phyloP scores from a whole-genome alignment of 1,140 invertebrate genomes.

The Vanessa atalanta region DNA sequence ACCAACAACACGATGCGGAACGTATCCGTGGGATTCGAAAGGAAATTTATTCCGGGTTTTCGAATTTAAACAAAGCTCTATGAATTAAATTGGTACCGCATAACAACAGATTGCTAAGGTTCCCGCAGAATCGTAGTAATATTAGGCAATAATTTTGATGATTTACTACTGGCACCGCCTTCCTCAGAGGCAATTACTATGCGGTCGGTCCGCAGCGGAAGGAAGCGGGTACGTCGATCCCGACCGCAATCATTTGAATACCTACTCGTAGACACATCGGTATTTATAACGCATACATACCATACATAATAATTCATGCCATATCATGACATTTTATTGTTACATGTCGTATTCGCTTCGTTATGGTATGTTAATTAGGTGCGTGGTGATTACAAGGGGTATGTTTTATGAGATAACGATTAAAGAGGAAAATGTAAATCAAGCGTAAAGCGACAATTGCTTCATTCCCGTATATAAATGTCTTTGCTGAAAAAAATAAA shows the following conservation, averaged over 20 bases:
- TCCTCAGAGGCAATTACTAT: constrained; percentile 71
- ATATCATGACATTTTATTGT: constrained; percentile 65
- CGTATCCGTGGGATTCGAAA: constrained; percentile 43
- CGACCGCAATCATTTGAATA: constrained; percentile 75
- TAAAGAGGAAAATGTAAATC: constrained; percentile 33
- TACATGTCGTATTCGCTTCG: constrained; percentile 57
- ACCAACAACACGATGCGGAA: constrained; percentile 38
- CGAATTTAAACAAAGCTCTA: constrained; percentile 66
- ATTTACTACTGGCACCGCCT: constrained; percentile 66
- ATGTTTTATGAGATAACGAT: constrained; percentile 40
- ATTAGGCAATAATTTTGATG: constrained; percentile 77
- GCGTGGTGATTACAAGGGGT: constrained; percentile 34
- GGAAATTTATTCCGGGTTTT: constrained; percentile 56
- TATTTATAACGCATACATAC: constrained; percentile 58
- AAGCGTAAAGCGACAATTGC: constrained; percentile 7
- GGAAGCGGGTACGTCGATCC: constrained; percentile 73
- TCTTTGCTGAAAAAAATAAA: constrained; percentile 31
- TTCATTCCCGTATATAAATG: constrained; percentile 17
- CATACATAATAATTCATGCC: constrained; percentile 58
- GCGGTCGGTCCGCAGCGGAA: constrained; percentile 67
- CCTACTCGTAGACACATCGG: constrained; percentile 63
- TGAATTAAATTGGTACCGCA: constrained; percentile 66
- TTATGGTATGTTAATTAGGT: constrained; percentile 61
- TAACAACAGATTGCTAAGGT: constrained; percentile 70
- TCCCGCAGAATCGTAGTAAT: constrained; percentile 62